Evolutionary conservation across 2,888 invertebrate genomes (phyloP).

Genomic region (Halocaridina rubra): DNA sequence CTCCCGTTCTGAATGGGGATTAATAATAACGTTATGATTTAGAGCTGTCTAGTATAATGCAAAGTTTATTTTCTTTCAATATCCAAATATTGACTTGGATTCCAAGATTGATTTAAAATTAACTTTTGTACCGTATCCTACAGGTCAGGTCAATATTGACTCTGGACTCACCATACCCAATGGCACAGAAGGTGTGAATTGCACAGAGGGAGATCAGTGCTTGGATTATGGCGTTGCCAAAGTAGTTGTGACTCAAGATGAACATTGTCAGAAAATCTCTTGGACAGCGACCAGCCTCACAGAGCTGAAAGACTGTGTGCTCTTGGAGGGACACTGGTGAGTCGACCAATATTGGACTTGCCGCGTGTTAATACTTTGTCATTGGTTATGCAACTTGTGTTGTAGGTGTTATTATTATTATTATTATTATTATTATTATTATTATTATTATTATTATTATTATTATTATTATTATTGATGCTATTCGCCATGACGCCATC

Average conservation of each 20-base stretch:
- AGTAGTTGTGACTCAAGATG: constrained; percentile 11
- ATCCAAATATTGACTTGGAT: no score
- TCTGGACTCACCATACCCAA: constrained; percentile 52
- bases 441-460: neutral
- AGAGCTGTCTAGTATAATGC: no score
- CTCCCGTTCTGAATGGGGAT: no score
- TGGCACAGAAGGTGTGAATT: constrained; percentile 17
- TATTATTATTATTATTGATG: neutral
- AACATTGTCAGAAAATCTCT: neutral
- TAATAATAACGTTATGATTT: no score
- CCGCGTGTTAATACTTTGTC: neutral
- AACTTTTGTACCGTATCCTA: neutral
- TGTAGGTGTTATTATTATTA: neutral
- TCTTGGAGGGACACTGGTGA: constrained; percentile 24
- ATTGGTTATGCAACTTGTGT: neutral
- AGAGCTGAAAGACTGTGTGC: constrained; percentile 42
- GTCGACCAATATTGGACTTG: neutral
- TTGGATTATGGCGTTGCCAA: constrained; percentile 45
- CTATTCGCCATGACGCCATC: no score
- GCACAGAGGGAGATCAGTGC: constrained; percentile 44
- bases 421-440: neutral
- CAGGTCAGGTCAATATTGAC: constrained; percentile 43
- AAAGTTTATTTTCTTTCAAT: no score
- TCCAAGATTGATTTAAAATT: neutral
- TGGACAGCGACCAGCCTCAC: neutral